Evolutionary conservation across 2,113 vertebrate species (phyloP), one percentile per base, ranked within the genome.

Genomic region (Labrus mixtus): DNA sequence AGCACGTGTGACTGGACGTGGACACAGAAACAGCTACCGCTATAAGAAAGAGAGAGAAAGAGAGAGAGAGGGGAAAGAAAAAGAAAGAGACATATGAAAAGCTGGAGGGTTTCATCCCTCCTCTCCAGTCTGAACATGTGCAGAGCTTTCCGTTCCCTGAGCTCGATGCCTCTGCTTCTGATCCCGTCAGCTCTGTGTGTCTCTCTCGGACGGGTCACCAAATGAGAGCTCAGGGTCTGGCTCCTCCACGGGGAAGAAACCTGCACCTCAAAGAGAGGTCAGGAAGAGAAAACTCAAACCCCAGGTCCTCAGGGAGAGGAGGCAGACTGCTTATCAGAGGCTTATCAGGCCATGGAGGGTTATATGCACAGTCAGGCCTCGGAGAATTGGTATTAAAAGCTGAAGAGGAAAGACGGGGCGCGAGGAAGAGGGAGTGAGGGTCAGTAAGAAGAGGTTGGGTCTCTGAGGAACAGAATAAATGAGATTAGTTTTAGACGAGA

Each of bases 261-360:
- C 81, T 37, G 62, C 68, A 85, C 83, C 90, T 89, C 88, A 89
- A 89, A 89, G 85, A 82, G 81, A 81, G 86, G 84, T 89, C 86
- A 78, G 71, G 56, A 55, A 72, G 33, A 84, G 73, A 83, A 83
- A 83, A 80, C 73, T 79, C 74, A 81, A 83, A 77, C 62, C 45
- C 54, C 9, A 7, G 64, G 57, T 87, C 81, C 83, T 65, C n/a
- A 20, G 79, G 81, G 87, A 87, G 60, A 83, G 54, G 23, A 89
- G 73, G 75, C 33, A 22, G 75, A 61, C 84, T 81, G 66, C 78
- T 87, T 89, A 88, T 90, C 82, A 61, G 76, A 82, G 80, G 86
- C 79, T 89, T 87, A 84, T 83, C 79, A 74, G 77, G 77, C 81
- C 79, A 54, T 25, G 41, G 70, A 55, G 77, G 64, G 74, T 74